Base-by-base conservation (phyloP, 2,888 invertebrate species). In the Augiades crinisus region DNA sequence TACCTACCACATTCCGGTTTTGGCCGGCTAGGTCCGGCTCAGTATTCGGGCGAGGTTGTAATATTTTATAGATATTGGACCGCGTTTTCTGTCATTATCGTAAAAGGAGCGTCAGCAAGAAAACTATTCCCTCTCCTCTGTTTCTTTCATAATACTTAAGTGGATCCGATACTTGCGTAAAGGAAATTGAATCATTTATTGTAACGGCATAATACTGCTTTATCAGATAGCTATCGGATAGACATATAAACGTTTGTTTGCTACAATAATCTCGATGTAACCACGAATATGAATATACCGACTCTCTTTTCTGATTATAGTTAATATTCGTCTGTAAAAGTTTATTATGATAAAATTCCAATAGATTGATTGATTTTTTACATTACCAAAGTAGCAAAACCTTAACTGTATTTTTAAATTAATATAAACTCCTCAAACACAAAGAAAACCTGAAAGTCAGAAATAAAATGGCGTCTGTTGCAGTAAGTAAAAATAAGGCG, bases 171-270 rank as follows among this genome's bases (percentile, higher is more conserved):
- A 82, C 81, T 85, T 84, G 80, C 78, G 81, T 83, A 78, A 74
- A 81, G 83, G 80, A 84, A 87, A 88, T 88, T 86, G 86, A 86
- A 88, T 88, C 88, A 85, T 84, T 87, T 87, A 86, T 85, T 86
- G 85, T 84, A 84, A 86, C 72, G 74, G 77, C 65, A 76, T 79
- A 79, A 82, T 82, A 81, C 78, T 77, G 78, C 73, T 83, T 81
- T 81, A 81, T 85, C 81, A 78, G 81, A 85, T 83, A 77, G 78
- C 74, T 82, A 83, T 82, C 58, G 56, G 58, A 61, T 62, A 75
- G 75, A 78, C 78, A 75, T 76, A 75, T 70, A 71, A 44, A 73
- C 74, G 73, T 68, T 80, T 79, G 78, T 81, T 81, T 78, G 73
- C 69, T 70, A 65, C 68, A 70, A 59, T 68, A 68, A 63, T 61